These are phyloP conservation scores for Xanthia icteritia DNA, from an alignment of 2,888 invertebrate genomes.

Conservation along the genomic window DNA sequence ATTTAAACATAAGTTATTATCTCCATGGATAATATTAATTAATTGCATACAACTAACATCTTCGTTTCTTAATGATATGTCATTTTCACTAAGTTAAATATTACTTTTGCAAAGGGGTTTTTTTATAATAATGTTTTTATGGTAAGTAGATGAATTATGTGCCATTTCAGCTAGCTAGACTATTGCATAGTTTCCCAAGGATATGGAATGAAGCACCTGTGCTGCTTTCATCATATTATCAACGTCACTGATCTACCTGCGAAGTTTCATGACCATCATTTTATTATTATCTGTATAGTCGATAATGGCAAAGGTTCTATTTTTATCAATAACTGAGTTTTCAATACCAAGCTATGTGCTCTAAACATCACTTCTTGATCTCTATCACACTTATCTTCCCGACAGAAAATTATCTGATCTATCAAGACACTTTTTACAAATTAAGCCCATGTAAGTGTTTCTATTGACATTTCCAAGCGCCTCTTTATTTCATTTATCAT, in stretches of 20 bases:
- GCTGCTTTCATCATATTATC: neutral
- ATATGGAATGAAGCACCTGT: neutral
- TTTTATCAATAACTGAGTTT: neutral
- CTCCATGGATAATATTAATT: slow-evolving; percentile 1
- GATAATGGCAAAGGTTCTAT: neutral
- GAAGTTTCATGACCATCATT: neutral
- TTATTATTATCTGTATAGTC: neutral
- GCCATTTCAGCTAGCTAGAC: neutral
- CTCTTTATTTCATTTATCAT: slow-evolving; percentile 34
- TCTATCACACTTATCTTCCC: neutral
- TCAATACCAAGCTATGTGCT: slow-evolving; percentile 2
- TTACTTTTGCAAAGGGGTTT: neutral
- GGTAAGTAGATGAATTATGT: no score
- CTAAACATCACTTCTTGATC: slow-evolving; percentile 20
- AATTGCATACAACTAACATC: neutral
- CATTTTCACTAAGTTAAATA: neutral
- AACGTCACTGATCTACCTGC: neutral
- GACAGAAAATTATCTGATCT: slow-evolving; percentile 1
- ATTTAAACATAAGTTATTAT: neutral
- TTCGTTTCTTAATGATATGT: neutral
- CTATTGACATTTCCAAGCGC: slow-evolving; percentile 30
- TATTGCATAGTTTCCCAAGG: slow-evolving; percentile 7
- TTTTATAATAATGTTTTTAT: neutral
- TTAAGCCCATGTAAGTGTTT: slow-evolving; percentile 25
- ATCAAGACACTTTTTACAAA: neutral